These are phyloP conservation scores for Sebastes iracundus DNA, from an alignment of 2,797 vertebrate species.

Conservation along the genomic window DNA sequence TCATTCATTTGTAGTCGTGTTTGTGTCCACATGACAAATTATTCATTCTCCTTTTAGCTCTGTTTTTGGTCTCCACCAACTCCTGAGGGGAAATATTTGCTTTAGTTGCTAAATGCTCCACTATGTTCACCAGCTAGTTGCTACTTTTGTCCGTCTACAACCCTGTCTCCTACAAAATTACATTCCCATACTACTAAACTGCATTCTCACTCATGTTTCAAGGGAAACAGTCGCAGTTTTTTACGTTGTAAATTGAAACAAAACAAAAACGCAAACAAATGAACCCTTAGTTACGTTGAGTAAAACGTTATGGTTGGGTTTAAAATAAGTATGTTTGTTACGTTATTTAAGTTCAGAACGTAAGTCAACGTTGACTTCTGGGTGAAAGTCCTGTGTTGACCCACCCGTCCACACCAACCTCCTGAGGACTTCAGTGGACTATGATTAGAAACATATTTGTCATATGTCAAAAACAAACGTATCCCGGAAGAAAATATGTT, in stretches of 20 bases:
- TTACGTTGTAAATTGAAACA: no score
- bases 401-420: neutral
- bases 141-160: neutral
- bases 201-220: neutral
- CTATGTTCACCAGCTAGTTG: neutral
- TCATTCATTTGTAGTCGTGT: no score
- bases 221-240: neutral
- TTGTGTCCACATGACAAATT: no score
- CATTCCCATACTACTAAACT: neutral
- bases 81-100: neutral
- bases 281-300: no score
- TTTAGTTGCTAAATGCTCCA: neutral
- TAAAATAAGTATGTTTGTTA: no score
- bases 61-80: no score
- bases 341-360: no score
- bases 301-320: no score
- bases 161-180: neutral
- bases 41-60: no score
- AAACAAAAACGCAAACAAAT: no score
- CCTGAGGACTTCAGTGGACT: neutral
- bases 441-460: neutral
- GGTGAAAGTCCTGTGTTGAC: neutral
- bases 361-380: no score
- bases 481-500: neutral
- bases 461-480: neutral